Base-by-base conservation (phyloP, 30 jellyfish, hydroid and myxozoan genomes). In the Aurelia coerulea region DNA sequence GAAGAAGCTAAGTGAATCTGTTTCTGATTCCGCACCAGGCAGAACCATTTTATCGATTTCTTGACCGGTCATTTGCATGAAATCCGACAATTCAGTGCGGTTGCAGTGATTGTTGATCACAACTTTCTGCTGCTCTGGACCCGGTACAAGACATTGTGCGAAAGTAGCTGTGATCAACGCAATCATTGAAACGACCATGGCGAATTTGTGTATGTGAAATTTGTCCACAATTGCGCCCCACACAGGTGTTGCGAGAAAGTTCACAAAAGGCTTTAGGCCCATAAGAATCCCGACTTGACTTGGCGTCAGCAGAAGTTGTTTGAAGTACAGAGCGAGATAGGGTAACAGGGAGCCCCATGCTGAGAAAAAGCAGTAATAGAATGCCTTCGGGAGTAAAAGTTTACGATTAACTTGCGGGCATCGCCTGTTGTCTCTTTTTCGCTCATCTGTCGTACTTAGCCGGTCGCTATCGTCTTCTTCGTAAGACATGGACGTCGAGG, bases 201-300 rank as follows among this genome's bases (percentile, higher is more conserved):
- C 97, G 62, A 88, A 78, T 62, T 79, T 74, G 74, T 87, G 97
- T 39, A 87, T 88, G 85, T 82, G 96, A 59, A 83, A 93, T 63
- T 90, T 88, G 68, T 93, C 98, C 13, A 89, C 97, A 59, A 93
- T 46, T 4, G 97, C 97, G n/a, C 98, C 98, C 98, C 98, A 93
- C 37, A 93, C 96, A 10, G 98, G 98, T 19, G 97, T 88, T 8
- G 98, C 97, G 16, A 93, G 81, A 81, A 93, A 93, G 90, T 88
- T 88, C 63, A 93, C 92, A 56, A 93, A 93, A 2, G 98, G 98
- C 78, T 93, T 93, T 41, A 93, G 84, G 68, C 98, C 98, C 98
- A 93, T 93, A 10, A 93, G 81, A 46, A 93, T 77, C 6, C 98
- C 98, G 37, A 93, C 98, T 90, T 93, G 97, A 80, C 97, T 93